phyloP scores from a whole-genome alignment of 2,888 invertebrate species.

The Heterodera filipjevi region DNA sequence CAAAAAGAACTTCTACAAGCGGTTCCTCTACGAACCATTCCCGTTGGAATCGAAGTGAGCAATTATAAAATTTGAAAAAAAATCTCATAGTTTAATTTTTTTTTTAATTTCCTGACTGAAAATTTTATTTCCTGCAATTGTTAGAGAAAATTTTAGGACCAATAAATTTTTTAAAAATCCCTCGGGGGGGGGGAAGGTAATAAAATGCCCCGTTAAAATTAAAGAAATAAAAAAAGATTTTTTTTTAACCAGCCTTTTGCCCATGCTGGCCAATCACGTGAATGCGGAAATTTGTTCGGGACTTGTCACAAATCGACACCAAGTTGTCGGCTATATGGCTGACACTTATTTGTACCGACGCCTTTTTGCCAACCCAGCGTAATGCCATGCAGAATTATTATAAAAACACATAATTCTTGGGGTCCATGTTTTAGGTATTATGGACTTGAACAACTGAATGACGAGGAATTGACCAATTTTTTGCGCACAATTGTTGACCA shows the following conservation, averaged over 20 bases:
- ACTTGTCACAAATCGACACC: constrained; percentile 87
- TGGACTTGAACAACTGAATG: constrained; percentile 75
- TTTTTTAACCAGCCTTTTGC: constrained; percentile 74
- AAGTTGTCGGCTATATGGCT: constrained; percentile 92
- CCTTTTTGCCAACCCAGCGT: constrained; percentile 44
- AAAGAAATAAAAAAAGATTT: not conserved
- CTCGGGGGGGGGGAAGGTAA: too few species aligned
- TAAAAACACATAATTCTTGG: not conserved
- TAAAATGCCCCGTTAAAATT: not conserved
- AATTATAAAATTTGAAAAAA: too few species aligned
- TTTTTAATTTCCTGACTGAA: too few species aligned
- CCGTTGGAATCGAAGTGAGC: constrained; percentile 85
- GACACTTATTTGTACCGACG: constrained; percentile 95
- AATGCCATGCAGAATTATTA: not conserved
- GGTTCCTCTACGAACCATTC: constrained; percentile 97
- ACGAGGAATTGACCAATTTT: constrained; percentile 71
- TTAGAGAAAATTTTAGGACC: too few species aligned
- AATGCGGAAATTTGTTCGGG: constrained; percentile 93
- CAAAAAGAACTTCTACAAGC: constrained; percentile 94
- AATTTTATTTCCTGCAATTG: too few species aligned
- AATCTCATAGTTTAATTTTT: too few species aligned
- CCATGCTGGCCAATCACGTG: constrained; percentile 90
- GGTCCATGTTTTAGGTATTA: constrained; percentile 75
- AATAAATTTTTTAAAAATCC: too few species aligned
- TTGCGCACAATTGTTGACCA: constrained; percentile 82